Conservation (phyloP, 1,140 invertebrate species). For the Apis dorsata region DNA sequence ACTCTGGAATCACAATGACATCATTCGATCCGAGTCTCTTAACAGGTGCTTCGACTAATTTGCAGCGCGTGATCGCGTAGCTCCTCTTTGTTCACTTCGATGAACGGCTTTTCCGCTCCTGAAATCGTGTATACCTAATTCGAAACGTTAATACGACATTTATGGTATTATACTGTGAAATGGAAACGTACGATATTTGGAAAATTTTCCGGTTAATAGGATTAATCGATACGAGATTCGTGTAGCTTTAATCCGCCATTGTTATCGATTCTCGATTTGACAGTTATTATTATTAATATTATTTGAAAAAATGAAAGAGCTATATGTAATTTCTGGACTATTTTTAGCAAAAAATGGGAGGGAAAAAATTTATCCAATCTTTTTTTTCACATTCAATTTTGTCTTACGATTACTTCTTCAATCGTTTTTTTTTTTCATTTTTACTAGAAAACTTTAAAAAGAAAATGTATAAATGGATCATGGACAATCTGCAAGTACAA, state of each 20-base stretch:
- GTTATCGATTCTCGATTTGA: not conserved
- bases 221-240: not conserved
- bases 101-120: slow-evolving; percentile 56
- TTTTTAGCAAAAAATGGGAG: no score
- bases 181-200: not conserved
- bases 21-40: slow-evolving; percentile 60
- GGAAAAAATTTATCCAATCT: no score
- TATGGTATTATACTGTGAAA: not conserved
- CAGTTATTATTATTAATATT: no score
- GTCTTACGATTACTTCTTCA: no score
- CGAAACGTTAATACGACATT: slow-evolving; percentile 13
- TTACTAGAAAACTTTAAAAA: no score
- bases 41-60: slow-evolving; percentile 63
- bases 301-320: not conserved
- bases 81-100: slow-evolving; percentile 63
- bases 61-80: slow-evolving; percentile 64
- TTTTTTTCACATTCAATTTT: no score
- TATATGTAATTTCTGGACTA: no score
- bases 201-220: slow-evolving; percentile 18
- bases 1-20: slow-evolving; percentile 63
- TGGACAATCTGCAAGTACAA: no score
- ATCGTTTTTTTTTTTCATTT: no score
- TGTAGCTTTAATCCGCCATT: slow-evolving; percentile 13
- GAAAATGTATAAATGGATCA: no score
- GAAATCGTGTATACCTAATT: slow-evolving; percentile 60